These are phyloP conservation scores for Punctoribates punctum DNA, from an alignment of 2,888 invertebrate species.

Conservation along the genomic window DNA sequence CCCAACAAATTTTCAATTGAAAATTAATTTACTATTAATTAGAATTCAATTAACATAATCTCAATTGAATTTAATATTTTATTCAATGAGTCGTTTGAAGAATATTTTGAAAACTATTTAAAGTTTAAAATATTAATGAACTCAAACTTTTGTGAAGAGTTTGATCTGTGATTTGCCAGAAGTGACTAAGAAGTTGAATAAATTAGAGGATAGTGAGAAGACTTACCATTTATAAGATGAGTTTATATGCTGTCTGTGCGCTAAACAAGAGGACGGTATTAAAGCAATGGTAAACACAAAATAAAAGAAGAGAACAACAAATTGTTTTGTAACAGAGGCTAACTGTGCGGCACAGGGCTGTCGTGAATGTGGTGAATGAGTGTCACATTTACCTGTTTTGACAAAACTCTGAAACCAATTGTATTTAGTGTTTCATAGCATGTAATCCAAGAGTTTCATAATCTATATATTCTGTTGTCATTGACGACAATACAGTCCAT, in stretches of 20 bases:
- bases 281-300: conserved; percentile 6
- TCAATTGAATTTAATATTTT: neutral
- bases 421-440: conserved; percentile 31
- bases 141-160: too few relatives aligned
- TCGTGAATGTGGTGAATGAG: conserved; percentile 6
- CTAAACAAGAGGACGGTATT: conserved; percentile 10
- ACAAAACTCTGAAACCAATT: conserved; percentile 11
- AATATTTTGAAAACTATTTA: too few relatives aligned
- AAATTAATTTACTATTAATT: too few relatives aligned
- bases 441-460: conserved; percentile 34
- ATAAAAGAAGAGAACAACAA: conserved; percentile 30
- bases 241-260: neutral
- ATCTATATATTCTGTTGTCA: conserved; percentile 30
- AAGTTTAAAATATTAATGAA: too few relatives aligned
- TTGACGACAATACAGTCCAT: conserved; percentile 29
- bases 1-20: neutral
- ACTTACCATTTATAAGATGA: conserved; percentile 13
- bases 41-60: neutral
- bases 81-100: too few relatives aligned
- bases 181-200: too few relatives aligned
- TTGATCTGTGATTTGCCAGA: too few relatives aligned
- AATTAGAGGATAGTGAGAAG: neutral
- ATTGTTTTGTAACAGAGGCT: neutral
- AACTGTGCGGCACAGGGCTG: neutral
- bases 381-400: conserved; percentile 34